Conservation (phyloP, 1,140 invertebrate species). For the Drosophila sulfurigaster region DNA sequence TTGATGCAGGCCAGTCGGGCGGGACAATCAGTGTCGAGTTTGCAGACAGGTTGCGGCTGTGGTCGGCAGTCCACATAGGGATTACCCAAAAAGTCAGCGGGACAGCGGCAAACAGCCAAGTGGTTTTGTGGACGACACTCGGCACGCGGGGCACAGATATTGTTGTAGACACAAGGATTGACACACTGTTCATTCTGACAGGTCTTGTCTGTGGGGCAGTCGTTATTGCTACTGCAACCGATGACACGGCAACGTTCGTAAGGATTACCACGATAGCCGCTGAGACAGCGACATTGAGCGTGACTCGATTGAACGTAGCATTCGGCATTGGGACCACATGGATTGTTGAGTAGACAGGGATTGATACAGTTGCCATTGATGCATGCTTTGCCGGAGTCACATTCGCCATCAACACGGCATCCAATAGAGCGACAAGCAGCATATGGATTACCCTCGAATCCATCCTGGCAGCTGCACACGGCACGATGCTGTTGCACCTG, state of each 20-base stretch:
- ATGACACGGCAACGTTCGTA: slow-evolving; percentile 91
- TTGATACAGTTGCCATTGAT: slow-evolving; percentile 93
- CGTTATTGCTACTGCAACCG: slow-evolving; percentile 94
- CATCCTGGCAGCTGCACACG: slow-evolving; percentile 93
- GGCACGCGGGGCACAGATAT: slow-evolving; percentile 91
- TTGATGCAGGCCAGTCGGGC: slow-evolving; percentile 92
- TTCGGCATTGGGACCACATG: slow-evolving; percentile 94
- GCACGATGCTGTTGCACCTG: slow-evolving; percentile 93
- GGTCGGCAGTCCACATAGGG: slow-evolving; percentile 92
- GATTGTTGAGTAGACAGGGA: slow-evolving; percentile 91
- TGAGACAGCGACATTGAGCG: slow-evolving; percentile 91
- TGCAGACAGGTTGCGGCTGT: slow-evolving; percentile 91
- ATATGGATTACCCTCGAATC: slow-evolving; percentile 94
- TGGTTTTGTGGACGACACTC: slow-evolving; percentile 93
- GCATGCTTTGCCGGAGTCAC: slow-evolving; percentile 91
- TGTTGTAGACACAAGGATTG: slow-evolving; percentile 91
- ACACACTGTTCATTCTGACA: slow-evolving; percentile 94
- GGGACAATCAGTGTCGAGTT: slow-evolving; percentile 92
- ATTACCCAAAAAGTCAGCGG: slow-evolving; percentile 90
- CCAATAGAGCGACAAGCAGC: slow-evolving; percentile 91
- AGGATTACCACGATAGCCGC: slow-evolving; percentile 93
- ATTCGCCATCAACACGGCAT: slow-evolving; percentile 92
- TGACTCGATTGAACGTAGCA: slow-evolving; percentile 91
- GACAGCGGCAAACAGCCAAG: slow-evolving; percentile 93
- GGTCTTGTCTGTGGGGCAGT: slow-evolving; percentile 93